These are phyloP conservation scores for Thomomys bottae DNA, from an alignment of 2,113 vertebrate species.

Conservation along the genomic window DNA sequence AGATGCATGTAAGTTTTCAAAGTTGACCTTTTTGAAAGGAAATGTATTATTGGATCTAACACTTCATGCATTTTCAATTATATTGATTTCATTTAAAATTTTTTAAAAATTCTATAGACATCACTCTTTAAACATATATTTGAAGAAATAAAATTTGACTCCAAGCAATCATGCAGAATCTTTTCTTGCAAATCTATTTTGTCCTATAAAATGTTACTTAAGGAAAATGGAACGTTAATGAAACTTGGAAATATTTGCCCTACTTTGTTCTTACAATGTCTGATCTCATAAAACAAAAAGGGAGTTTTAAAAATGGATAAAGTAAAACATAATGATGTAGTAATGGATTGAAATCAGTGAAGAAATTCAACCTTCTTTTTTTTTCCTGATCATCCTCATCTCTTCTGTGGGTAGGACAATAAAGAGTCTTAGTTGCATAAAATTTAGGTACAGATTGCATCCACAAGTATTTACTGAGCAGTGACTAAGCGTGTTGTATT, in stretches of 20 bases:
- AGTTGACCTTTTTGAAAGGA: conserved; percentile 34
- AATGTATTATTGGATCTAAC: conserved; percentile 38
- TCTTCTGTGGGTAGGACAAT: neutral
- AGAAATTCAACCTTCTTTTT: neutral
- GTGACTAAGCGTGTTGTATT: neutral
- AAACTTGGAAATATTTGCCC: conserved; percentile 25
- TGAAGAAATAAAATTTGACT: conserved; percentile 1
- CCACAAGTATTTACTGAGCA: neutral
- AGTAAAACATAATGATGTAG: neutral
- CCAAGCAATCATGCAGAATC: neutral
- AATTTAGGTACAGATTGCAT: neutral
- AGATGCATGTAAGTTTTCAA: neutral
- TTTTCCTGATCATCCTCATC: neutral
- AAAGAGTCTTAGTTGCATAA: neutral
- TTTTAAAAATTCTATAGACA: neutral
- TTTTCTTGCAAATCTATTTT: neutral
- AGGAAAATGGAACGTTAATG: neutral
- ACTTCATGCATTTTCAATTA: conserved; percentile 29
- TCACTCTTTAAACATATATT: too few relatives aligned
- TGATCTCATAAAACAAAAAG: conserved; percentile 30
- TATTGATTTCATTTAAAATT: conserved; percentile 1
- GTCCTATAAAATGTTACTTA: conserved; percentile 36
- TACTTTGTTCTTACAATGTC: neutral
- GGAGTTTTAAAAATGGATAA: neutral
- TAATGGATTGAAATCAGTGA: neutral